phyloP scores from a whole-genome alignment of 2,113 vertebrate species.

The Acanthisitta chloris region DNA sequence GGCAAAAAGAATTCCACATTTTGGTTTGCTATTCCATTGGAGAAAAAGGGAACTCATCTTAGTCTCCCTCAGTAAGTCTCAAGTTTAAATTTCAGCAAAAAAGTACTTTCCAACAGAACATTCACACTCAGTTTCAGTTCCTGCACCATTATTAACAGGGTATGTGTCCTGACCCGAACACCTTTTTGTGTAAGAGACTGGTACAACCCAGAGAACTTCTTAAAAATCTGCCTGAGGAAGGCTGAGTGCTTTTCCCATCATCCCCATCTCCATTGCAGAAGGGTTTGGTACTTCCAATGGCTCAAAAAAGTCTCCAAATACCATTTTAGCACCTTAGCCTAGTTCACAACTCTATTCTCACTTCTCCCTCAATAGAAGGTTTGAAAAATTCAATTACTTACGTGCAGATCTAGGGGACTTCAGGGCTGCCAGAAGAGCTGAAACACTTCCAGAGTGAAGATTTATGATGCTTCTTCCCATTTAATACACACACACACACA shows the following conservation, averaged over 20 bases:
- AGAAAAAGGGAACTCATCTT: neutral
- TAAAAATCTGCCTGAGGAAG: neutral
- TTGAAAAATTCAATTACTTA: neutral
- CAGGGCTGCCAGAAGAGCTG: neutral
- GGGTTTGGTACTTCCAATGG: neutral
- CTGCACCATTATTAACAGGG: neutral
- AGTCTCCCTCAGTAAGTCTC: neutral
- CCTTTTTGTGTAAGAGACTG: neutral
- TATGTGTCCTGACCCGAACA: neutral
- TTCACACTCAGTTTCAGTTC: neutral
- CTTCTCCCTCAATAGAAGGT: neutral
- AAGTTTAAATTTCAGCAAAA: neutral
- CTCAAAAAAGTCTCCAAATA: neutral
- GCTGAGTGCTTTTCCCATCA: neutral
- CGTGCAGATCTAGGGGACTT: neutral
- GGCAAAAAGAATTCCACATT: neutral
- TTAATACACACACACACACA: neutral
- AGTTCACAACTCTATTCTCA: neutral
- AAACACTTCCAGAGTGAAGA: neutral
- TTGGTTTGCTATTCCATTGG: neutral
- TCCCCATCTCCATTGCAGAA: fast-evolving
- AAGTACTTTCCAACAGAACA: neutral
- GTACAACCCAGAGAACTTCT: neutral
- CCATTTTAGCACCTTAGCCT: neutral
- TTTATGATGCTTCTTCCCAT: neutral